These are phyloP conservation scores for Paralvinella palmiformis DNA, from an alignment of 1,140 invertebrate species.

Conservation along the genomic window DNA sequence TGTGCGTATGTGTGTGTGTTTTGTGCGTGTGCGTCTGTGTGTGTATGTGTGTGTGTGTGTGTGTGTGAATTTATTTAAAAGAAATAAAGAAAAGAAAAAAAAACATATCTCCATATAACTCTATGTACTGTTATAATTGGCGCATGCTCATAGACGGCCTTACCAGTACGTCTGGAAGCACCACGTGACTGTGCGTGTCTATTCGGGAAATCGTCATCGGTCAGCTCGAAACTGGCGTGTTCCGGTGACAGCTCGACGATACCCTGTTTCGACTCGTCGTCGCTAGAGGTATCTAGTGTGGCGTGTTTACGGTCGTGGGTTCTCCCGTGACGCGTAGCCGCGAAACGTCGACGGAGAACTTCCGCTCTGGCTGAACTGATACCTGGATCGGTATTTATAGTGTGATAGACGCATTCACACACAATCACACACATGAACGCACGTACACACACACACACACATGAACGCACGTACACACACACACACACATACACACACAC, in stretches of 20 bases:
- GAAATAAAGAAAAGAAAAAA: not conserved
- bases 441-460: not conserved
- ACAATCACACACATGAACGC: no score
- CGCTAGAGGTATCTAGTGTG: conserved; percentile 18
- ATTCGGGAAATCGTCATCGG: not conserved
- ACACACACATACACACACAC: not conserved
- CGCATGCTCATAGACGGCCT: not conserved
- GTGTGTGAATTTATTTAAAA: not conserved
- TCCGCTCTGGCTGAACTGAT: no score
- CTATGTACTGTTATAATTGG: not conserved
- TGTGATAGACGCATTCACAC: not conserved
- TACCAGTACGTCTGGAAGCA: not conserved
- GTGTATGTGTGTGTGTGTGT: no score
- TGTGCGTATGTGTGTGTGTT: no score
- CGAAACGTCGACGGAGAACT: not conserved
- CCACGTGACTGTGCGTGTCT: no score
- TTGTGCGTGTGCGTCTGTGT: no score
- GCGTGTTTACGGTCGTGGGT: not conserved
- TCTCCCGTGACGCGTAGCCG: not conserved
- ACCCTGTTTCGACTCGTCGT: conserved; percentile 29
- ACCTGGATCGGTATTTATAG: no score
- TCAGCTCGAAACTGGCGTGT: conserved; percentile 27
- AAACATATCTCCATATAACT: not conserved
- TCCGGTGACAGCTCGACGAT: conserved; percentile 38
- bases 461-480: not conserved